Evolutionary conservation across 2,888 invertebrate species (phyloP), one percentile per base, ranked within the genome.

Genomic region (Athalia circularis): DNA sequence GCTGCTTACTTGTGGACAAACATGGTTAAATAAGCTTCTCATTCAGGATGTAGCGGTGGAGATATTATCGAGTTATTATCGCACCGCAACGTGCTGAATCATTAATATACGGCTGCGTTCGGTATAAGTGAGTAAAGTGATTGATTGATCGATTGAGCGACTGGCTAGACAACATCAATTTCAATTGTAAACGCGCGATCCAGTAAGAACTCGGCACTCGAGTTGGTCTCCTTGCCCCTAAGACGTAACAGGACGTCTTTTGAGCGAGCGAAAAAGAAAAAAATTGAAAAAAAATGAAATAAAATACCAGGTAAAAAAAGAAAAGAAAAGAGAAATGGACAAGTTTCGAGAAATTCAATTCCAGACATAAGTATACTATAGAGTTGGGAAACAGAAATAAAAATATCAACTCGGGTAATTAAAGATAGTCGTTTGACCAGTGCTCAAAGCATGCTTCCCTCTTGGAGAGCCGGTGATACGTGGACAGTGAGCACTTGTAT

Each of bases 121-220:
- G 29, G 29, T 29, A 29, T 29, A 29, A 29, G 29, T 29, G 75
- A 52, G 62, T 13, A 67, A 59, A 59, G 62, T n/a, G 13, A 29
- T n/a, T 50, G 75, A 62, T 64, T 75, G 75, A 75, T 75, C 62
- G 75, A 75, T 75, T 48, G 43, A 47, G 62, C 62, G 64, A 75
- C 75, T 62, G 75, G 13, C 75, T 75, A 61, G 75, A 61, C 75
- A 75, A 75, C 75, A 75, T 75, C 75, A 75, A 75, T 75, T 75
- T 75, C 75, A 75, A 75, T 75, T 75, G 75, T 75, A 75, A 75
- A 62, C 64, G 64, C 62, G 62, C 0, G 29, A 75, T 75, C 75
- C 75, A 47, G 72, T 59, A 47, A 59, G 62, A 4, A 62, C 29
- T 29, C 29, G 29, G 29, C 29, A 29, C 29, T 29, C 29, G 29